Base-by-base conservation (phyloP, 1,140 invertebrate genomes). In the Microplitis demolitor region DNA sequence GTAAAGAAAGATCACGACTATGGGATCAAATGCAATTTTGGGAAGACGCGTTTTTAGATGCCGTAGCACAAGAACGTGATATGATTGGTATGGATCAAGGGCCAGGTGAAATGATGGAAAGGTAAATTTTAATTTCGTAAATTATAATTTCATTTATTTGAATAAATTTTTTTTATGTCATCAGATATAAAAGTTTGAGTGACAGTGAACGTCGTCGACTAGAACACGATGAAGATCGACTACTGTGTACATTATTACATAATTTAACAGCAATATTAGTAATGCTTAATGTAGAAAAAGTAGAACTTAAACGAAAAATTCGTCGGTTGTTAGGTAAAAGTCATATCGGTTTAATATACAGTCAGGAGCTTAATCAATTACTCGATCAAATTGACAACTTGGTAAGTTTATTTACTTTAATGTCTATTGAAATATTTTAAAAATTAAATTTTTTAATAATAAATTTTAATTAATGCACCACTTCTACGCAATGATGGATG, bases 21-120 rank as follows among this genome's bases (percentile, higher is more conserved):
- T 99, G 98, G 98, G 97, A 99, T 85, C 96, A 99, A 88, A 98
- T 99, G 95, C 97, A 99, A 82, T 99, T 99, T 87, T 99, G 98
- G 98, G 98, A 99, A 87, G 98, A 99, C 85, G 95, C 96, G 0
- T 99, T 99, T 83, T 88, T 99, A 33, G 98, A 99, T 88, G 97
- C 98, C 0, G 98, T 99, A 0, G 98, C 98, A 62, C 97, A 99
- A 86, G 98, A 99, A 84, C 89, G 98, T 66, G 98, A 99, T 83
- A 97, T 99, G 90, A 96, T 99, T 74, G 98, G 98, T 67, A 99
- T 99, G 97, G 98, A 99, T 88, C 98, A 99, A 88, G 97, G 97
- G 62, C 96, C 98, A 4, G 92, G 94, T 37, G 98, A 99, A 88
- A 99, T 99, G 97, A 98, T 99, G 94, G 98, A 99, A 82, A 92